Evolutionary conservation across 2,797 vertebrate species (phyloP).

Genomic region (Lophotriccus pileatus): DNA sequence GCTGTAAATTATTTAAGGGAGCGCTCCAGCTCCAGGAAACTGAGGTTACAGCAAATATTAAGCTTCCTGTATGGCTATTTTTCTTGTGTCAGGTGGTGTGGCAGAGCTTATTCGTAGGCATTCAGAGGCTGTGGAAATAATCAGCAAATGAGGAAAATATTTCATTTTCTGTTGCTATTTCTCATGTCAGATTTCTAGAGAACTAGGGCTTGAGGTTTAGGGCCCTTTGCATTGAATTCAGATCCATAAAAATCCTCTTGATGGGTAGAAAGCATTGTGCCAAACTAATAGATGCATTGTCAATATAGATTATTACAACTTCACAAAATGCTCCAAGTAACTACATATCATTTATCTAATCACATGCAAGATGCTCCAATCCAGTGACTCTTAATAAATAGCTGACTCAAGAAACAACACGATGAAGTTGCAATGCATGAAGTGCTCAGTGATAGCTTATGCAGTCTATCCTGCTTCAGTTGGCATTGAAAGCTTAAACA

Average conservation of each 20-base stretch:
- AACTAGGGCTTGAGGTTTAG: slow-evolving; percentile 2
- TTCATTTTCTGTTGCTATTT: slow-evolving; percentile 38
- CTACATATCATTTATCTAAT: not conserved
- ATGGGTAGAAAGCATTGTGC: not conserved
- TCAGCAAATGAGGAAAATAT: slow-evolving; percentile 45
- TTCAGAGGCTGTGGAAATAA: slow-evolving; percentile 38
- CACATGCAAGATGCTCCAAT: not conserved
- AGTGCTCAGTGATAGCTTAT: not conserved
- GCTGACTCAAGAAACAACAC: not conserved
- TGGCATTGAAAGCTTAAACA: not conserved
- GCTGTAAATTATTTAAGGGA: slow-evolving; percentile 67
- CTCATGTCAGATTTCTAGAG: slow-evolving; percentile 28
- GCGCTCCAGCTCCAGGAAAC: slow-evolving; percentile 45
- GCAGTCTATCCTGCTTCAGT: not conserved
- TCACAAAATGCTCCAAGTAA: not conserved
- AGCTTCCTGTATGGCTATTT: slow-evolving; percentile 63
- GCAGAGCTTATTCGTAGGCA: slow-evolving; percentile 42
- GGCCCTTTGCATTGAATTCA: not conserved
- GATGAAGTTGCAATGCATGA: not conserved
- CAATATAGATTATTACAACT: not conserved
- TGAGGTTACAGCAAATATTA: slow-evolving; percentile 63
- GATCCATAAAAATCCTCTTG: not conserved
- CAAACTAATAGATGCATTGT: not conserved
- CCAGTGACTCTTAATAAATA: not conserved
- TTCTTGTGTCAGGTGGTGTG: slow-evolving; percentile 56